Conservation (phyloP, 2,888 invertebrate species). For the Cephus rjabovi region DNA sequence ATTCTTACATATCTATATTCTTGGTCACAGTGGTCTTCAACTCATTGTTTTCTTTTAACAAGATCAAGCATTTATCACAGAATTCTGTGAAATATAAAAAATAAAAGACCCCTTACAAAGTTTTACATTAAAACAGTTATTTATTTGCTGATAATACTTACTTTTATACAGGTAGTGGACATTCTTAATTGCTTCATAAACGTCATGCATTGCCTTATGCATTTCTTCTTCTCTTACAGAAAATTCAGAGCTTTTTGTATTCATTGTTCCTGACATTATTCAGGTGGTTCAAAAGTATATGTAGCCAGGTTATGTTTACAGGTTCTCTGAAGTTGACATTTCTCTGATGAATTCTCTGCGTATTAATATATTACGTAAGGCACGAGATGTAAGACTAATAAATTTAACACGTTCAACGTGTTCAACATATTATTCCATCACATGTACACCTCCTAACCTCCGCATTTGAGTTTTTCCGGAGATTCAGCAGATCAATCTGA, state of each 20-base stretch:
- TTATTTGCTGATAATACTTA: constrained; percentile 35
- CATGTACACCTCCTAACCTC: background rate
- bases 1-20: background rate
- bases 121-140: background rate
- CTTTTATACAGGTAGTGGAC: constrained; percentile 42
- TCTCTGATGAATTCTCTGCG: background rate
- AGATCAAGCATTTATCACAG: background rate
- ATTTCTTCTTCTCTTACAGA: constrained; percentile 34
- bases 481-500: background rate
- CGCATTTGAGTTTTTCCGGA: background rate
- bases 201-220: constrained; percentile 32
- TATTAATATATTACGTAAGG: background rate
- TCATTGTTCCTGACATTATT: background rate
- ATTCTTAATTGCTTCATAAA: constrained; percentile 32
- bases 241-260: background rate
- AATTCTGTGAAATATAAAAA: background rate
- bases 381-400: background rate
- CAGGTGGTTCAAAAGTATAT: background rate
- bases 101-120: constrained; percentile 1
- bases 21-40: background rate
- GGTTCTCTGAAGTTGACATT: background rate
- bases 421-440: background rate
- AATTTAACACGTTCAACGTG: background rate
- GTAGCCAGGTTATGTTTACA: background rate
- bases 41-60: background rate